A percentile compares a stretch with the other conserved stretches of the same genome.
Evolutionary conservation across 1,140 invertebrate species (phyloP).

Genomic region (Eriosoma lanigerum): DNA sequence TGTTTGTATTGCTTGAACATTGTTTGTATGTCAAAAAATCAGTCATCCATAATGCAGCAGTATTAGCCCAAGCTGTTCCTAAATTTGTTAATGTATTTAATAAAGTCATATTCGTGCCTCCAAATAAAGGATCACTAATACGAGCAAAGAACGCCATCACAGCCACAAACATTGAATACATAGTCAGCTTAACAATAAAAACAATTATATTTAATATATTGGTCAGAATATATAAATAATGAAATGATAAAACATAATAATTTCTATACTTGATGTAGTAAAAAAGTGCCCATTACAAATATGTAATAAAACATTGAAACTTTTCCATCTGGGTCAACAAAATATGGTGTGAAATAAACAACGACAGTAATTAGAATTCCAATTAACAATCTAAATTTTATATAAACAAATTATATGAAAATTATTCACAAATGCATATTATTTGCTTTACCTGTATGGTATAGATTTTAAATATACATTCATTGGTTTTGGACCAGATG

Average conservation of each 20-base stretch:
- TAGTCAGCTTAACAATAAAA: slow-evolving; percentile 22
- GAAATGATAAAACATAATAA: not conserved
- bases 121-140: slow-evolving; percentile 89
- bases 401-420: not conserved
- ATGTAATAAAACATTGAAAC: slow-evolving; percentile 42
- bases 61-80: slow-evolving; percentile 95
- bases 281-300: slow-evolving; percentile 26
- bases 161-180: slow-evolving; percentile 81
- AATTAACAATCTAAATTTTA: slow-evolving; percentile 50
- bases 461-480: slow-evolving; percentile 86
- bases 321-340: slow-evolving; percentile 68
- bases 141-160: slow-evolving; percentile 81
- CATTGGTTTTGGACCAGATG: slow-evolving; percentile 83
- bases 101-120: slow-evolving; percentile 99
- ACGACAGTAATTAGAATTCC: slow-evolving; percentile 74
- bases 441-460: slow-evolving; percentile 70
- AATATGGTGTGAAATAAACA: slow-evolving; percentile 80
- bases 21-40: slow-evolving; percentile 81
- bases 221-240: not conserved
- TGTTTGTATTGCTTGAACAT: slow-evolving; percentile 62
- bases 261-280: slow-evolving; percentile 45
- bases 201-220: not conserved
- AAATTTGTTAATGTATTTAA: slow-evolving; percentile 96
- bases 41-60: slow-evolving; percentile 88
- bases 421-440: slow-evolving; percentile 11